Conservation (phyloP, 1,140 invertebrate species). For the Zaprionus ornatus region DNA sequence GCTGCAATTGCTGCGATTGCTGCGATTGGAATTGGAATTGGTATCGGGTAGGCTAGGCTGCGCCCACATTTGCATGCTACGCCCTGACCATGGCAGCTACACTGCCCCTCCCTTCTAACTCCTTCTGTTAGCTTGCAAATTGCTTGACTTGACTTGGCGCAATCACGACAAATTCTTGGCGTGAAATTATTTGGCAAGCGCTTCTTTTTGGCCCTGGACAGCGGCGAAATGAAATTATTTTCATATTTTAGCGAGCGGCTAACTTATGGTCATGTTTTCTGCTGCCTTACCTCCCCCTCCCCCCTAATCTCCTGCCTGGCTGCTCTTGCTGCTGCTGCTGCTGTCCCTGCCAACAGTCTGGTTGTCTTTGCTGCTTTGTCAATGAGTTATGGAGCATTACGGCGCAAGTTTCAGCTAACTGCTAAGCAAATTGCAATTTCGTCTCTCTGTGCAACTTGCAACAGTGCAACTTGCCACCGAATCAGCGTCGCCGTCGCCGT, state of each 20-base stretch:
- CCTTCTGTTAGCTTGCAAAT: constrained; percentile 7
- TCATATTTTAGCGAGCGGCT: constrained; percentile 41
- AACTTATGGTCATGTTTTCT: constrained; percentile 43
- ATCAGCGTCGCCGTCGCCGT: constrained; percentile 6
- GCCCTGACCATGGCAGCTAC: background rate
- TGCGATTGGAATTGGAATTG: constrained; percentile 40
- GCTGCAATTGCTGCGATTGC: no score
- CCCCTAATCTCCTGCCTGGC: background rate
- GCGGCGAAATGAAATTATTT: constrained; percentile 52
- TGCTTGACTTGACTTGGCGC: constrained; percentile 24
- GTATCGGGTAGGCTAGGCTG: constrained; percentile 17
- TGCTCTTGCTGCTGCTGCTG: background rate
- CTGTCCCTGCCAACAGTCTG: constrained; percentile 17
- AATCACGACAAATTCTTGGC: constrained; percentile 63
- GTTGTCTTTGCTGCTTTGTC: constrained; percentile 50
- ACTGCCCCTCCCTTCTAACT: background rate
- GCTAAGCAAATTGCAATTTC: constrained; percentile 63
- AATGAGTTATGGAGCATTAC: constrained; percentile 77
- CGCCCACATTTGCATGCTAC: constrained; percentile 37
- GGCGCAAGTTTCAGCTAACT: constrained; percentile 66
- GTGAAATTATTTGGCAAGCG: constrained; percentile 53
- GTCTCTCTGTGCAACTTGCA: constrained; percentile 42
- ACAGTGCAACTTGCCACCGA: constrained; percentile 15
- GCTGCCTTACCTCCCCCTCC: no score
- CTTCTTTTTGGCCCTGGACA: constrained; percentile 26